Conservation (phyloP, 2,113 vertebrate genomes). For the Gallinago undulata region DNA sequence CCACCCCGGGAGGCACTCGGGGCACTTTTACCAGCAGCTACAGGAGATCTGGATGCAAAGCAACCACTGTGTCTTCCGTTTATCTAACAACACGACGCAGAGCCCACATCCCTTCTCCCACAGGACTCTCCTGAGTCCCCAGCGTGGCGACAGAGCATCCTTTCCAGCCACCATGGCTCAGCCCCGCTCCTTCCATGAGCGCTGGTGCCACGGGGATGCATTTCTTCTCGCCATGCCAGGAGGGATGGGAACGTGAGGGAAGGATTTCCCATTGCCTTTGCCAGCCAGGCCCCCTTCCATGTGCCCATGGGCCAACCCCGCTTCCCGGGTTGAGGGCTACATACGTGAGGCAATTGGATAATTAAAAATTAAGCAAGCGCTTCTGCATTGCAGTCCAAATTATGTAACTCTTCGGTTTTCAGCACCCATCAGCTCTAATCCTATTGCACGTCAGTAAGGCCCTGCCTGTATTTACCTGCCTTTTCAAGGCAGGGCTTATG, state of each 20-base stretch:
- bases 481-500: neutral
- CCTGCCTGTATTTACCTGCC: neutral
- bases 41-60: neutral
- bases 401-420: slow-evolving; percentile 54
- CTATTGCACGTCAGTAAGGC: neutral
- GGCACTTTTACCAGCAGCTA: neutral
- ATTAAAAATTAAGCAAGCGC: slow-evolving; percentile 71
- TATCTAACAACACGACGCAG: neutral
- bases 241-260: neutral
- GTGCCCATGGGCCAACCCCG: neutral
- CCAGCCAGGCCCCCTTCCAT: neutral
- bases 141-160: neutral
- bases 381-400: slow-evolving; percentile 66
- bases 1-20: neutral
- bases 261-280: neutral
- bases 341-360: neutral
- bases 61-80: fast-evolving
- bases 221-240: fast-evolving
- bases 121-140: fast-evolving
- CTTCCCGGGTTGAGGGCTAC: neutral
- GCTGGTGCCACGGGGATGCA: fast-evolving
- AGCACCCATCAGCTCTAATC: slow-evolving; percentile 21
- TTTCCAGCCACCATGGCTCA: neutral
- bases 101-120: neutral
- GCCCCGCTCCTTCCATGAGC: fast-evolving